Base-by-base conservation (phyloP, 2,888 invertebrate genomes). In the Cephus rjabovi region DNA sequence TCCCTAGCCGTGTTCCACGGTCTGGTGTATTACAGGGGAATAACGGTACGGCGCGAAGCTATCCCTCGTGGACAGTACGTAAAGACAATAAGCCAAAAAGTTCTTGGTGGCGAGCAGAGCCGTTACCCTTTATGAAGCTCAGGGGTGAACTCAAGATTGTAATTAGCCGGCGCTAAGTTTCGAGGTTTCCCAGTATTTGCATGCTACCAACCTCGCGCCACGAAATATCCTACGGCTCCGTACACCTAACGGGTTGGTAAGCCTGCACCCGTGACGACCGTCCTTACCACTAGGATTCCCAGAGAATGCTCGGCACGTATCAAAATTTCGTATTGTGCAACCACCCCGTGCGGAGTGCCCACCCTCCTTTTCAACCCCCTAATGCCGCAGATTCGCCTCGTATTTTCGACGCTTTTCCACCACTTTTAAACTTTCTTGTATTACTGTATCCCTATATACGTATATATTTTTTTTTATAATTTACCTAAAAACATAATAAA, bases 41-140 rank as follows among this genome's bases (percentile, higher is more conserved):
- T 30, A 71, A 40, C 75, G n/a, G 79, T 74, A n/a, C 35, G 56
- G 74, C 34, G 56, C 40, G 74, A 73, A 68, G 74, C 69, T 79
- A 82, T 84, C 86, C 90, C 90, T 82, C 81, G 88, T 89, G 90
- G 89, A 90, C 89, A 89, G 87, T 90, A 90, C 86, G 87, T 88
- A 87, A 87, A 87, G 88, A 90, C 88, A 89, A 89, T 90, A 89
- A 90, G 90, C 89, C 89, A 88, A 90, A 91, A 91, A 91, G 89
- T 91, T 56, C 56, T 1, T 91, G 85, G 87, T 81, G 82, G 84
- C 82, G 83, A 82, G 81, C 84, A 77, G 83, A 75, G 85, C 85
- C 87, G 87, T 89, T 88, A 86, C 84, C 86, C 87, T 87, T 90
- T 90, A 89, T 90, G 90, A 89, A 90, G 88, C 90, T 89, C 89